Conservation (phyloP, 2,797 vertebrate species). For the Chloroceryle amazona region DNA sequence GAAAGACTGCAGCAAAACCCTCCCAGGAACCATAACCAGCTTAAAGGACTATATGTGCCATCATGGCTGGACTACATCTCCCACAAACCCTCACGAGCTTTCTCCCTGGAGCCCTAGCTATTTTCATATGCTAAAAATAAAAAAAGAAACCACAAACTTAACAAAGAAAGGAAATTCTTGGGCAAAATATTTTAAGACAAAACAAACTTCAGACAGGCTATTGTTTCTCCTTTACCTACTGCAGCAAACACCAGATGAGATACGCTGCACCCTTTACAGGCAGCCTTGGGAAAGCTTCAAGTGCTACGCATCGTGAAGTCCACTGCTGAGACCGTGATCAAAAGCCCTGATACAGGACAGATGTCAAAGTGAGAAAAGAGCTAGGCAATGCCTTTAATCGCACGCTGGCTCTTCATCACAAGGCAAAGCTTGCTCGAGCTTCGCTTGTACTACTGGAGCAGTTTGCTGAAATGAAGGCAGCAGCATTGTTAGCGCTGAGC, state of each 20-base stretch:
- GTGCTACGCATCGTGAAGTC: not conserved
- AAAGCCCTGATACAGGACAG: not conserved
- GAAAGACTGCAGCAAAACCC: not conserved
- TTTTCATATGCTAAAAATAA: not conserved
- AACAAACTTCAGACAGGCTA: not conserved
- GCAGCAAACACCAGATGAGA: not conserved
- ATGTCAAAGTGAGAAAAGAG: not conserved
- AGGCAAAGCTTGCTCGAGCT: conserved; percentile 13
- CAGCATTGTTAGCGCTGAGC: not conserved
- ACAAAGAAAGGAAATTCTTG: not conserved
- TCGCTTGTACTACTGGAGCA: not conserved
- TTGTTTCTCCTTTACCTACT: not conserved
- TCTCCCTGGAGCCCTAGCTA: not conserved
- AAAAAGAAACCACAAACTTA: not conserved
- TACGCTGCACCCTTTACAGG: not conserved
- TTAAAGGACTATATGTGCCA: not conserved
- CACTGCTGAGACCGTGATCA: not conserved
- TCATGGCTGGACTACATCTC: not conserved
- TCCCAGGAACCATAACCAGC: not conserved
- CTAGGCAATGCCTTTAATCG: not conserved
- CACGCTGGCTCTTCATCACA: conserved; percentile 11
- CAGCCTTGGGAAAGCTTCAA: not conserved
- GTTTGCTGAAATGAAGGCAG: conserved; percentile 23
- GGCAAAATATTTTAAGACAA: not conserved
- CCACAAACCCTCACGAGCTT: not conserved